Base-by-base conservation (phyloP, 2,113 vertebrate species). In the Zonotrichia leucophrys region DNA sequence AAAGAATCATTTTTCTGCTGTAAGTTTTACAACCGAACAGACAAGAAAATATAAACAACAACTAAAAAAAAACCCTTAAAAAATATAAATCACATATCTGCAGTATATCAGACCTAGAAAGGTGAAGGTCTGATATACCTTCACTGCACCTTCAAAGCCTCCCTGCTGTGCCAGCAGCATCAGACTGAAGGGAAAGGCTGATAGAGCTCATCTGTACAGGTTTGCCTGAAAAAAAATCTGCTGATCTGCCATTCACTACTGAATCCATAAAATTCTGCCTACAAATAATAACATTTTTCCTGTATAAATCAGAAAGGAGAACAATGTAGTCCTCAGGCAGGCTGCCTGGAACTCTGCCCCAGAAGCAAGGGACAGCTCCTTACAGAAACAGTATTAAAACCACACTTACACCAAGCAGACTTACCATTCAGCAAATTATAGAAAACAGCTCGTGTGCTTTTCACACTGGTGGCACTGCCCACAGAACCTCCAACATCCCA, bases 401-500 rank as follows among this genome's bases (percentile, higher is more conserved):
- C 47, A 41, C 20, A 49, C 35, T 58, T 83, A 81, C 19, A 56
- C 7, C 37, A 74, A 42, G 16, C 50, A 81, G 88, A 76, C 69
- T 92, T 98, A 99, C 99, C 99, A 62, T 99, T 99, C 67, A 99
- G 98, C 25, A 98, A 98, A 91, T 99, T 99, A 97, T 99, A 99
- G 96, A 99, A 99, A n/a, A 99, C 99, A 11, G 99, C 98, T 98
- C 99, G 98, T 56, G 99, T 99, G 97, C 99, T 99, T 98, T 99
- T 99, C 92, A 99, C 96, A 67, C 99, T 99, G 96, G 98, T 99
- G 91, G 98, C 99, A 92, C 98, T 98, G 89, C 99, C 99, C 78
- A 99, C 98, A 20, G 99, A 99, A 64, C 99, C 99, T 70, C 99
- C 99, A 70, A 99, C 98, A 97, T 99, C 99, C 99, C 99, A 99